Evolutionary conservation across 2,888 invertebrate species (phyloP).

Genomic region (Leucania comma): DNA sequence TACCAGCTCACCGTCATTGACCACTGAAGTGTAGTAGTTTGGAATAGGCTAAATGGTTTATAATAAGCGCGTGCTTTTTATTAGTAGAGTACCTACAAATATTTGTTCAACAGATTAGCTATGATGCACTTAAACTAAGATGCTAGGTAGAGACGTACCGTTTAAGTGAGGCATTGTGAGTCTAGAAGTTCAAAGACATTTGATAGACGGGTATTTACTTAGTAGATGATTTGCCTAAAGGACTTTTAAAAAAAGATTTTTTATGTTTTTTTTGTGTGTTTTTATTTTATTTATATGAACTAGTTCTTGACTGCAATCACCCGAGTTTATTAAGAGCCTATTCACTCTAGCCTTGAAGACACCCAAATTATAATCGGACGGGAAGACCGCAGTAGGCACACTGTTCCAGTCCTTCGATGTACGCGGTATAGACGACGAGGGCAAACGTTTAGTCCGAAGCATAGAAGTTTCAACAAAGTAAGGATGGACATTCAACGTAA

Average conservation of each 20-base stretch:
- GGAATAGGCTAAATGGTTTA: slow-evolving; percentile 26
- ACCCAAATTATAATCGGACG: too few species aligned
- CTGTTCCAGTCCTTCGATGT: too few species aligned
- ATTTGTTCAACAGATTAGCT: slow-evolving; percentile 35
- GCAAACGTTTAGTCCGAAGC: too few species aligned
- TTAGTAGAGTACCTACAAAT: slow-evolving; percentile 22
- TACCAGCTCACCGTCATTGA: slow-evolving; percentile 35
- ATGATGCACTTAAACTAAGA: slow-evolving; percentile 4
- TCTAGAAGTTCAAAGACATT: slow-evolving; percentile 2
- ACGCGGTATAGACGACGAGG: too few species aligned
- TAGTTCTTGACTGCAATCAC: too few species aligned
- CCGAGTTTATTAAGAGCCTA: too few species aligned
- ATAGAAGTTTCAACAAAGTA: too few species aligned
- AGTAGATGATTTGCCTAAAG: not conserved
- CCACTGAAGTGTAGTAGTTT: slow-evolving; percentile 44
- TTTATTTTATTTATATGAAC: too few species aligned
- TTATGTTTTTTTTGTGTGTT: too few species aligned
- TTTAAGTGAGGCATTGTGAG: slow-evolving; percentile 18
- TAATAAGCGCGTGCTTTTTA: slow-evolving; percentile 17
- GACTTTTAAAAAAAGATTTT: not conserved
- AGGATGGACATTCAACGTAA: too few species aligned
- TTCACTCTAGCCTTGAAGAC: too few species aligned
- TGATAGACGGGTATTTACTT: not conserved
- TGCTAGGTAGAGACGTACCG: slow-evolving; percentile 7
- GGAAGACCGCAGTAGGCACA: too few species aligned